Base-by-base conservation (phyloP, 2,797 vertebrate genomes). In the Champsocephalus esox region DNA sequence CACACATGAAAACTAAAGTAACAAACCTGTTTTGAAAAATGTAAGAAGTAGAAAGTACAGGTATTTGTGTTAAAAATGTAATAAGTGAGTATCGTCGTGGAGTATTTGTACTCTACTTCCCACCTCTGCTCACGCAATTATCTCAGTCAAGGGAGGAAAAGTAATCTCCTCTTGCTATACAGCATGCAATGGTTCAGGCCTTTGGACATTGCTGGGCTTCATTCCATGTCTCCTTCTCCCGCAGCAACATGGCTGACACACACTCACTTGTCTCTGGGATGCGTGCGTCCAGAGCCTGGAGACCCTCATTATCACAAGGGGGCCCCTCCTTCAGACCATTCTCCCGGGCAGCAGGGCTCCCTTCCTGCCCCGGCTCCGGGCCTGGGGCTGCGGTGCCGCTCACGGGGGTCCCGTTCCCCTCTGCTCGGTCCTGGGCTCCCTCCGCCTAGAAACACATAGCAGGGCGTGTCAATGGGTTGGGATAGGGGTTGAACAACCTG, bases 211-310 rank as follows among this genome's bases (percentile, higher is more conserved):
- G 8, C 34, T 38, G 34, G 34, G 34, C 34, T 38, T 38, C 28
- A 28, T 28, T 28, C 28, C 28, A 28, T 28, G 28, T 28, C 34
- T 38, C 34, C 34, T 38, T 9, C 34, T 38, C 8, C 34, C 34
- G 34, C 34, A 38, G 34, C 34, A 38, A 38, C 34, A 38, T 38
- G 34, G 34, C 6, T 38, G 34, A 38, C 34, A 97, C 97, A 38
- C 34, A 97, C 97, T 97, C 94, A 99, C 97, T 99, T 96, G 97
- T 98, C 94, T 99, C 97, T 84, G 96, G 97, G 94, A 99, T 99
- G 90, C 91, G 92, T 17, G 95, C 93, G 92, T 96, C 96, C 94
- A 99, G 96, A 94, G 92, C 95, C 92, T 95, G 96, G 90, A 95
- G 94, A 83, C 94, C 95, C 81, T 94, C 95, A 63, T 86, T 82